phyloP scores from a whole-genome alignment of 2,888 invertebrate species.

The Rugalucina vietnamica region DNA sequence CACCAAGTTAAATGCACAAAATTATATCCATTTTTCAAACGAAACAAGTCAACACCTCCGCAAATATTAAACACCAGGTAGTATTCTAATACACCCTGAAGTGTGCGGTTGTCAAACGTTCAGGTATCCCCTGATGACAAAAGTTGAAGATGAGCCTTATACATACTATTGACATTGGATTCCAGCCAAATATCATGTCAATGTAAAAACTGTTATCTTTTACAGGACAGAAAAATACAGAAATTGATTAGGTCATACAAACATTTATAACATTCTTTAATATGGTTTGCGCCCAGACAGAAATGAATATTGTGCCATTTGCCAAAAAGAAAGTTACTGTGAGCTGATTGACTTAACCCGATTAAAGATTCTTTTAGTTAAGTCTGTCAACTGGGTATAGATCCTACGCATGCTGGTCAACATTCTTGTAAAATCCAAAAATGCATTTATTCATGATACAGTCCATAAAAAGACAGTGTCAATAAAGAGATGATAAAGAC shows the following conservation, averaged over 20 bases:
- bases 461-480: no score
- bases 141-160: not conserved
- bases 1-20: no score
- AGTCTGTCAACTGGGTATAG: no score
- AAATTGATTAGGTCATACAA: constrained; percentile 1
- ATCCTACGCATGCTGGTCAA: no score
- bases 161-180: not conserved
- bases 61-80: not conserved
- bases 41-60: not conserved
- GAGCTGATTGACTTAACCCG: no score
- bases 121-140: not conserved
- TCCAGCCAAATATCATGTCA: not conserved
- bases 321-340: no score
- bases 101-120: not conserved
- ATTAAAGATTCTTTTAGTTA: no score
- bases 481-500: no score
- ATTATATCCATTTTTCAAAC: no score
- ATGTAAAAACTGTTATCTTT: constrained; percentile 9
- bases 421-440: no score
- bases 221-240: not conserved
- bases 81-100: not conserved
- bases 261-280: constrained; percentile 2
- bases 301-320: no score
- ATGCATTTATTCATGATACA: no score
- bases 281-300: not conserved